Evolutionary conservation across 2,113 vertebrate species (phyloP).

Genomic region (Pheucticus melanocephalus): DNA sequence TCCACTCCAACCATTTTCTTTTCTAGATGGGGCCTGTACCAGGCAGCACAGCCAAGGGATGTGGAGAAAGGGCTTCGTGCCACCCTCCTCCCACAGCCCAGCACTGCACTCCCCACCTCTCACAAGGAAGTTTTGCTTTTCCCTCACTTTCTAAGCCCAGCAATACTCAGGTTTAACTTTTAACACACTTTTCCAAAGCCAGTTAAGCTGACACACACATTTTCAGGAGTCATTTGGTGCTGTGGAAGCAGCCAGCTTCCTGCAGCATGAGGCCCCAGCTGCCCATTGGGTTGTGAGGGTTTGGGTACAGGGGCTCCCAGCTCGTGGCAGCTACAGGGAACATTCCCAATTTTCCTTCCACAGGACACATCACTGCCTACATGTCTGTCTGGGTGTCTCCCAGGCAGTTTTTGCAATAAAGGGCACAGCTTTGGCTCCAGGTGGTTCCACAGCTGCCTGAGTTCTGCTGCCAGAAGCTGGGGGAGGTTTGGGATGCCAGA

Average conservation of each 20-base stretch:
- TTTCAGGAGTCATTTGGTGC: background rate
- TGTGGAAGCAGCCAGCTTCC: background rate
- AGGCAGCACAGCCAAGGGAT: background rate
- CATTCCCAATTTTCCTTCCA: background rate
- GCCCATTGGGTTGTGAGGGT: background rate
- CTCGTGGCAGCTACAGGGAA: fast-evolving
- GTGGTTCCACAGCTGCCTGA: background rate
- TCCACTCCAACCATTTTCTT: background rate
- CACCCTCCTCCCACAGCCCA: background rate
- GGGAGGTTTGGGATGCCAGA: background rate
- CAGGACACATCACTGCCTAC: background rate
- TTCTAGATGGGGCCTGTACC: background rate
- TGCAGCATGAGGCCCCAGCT: background rate
- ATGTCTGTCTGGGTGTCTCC: background rate
- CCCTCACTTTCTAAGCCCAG: background rate
- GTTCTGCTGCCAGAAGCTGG: background rate
- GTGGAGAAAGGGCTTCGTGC: background rate
- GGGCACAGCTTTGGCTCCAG: background rate
- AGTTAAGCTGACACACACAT: background rate
- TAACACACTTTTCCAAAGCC: background rate
- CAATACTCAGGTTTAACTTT: background rate
- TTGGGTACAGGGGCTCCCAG: background rate
- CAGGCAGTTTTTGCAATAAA: background rate
- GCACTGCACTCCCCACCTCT: background rate
- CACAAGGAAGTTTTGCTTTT: background rate